Evolutionary conservation across 2,113 vertebrate species (phyloP), one percentile per base, ranked within the genome.

Genomic region (Leiothrix lutea): DNA sequence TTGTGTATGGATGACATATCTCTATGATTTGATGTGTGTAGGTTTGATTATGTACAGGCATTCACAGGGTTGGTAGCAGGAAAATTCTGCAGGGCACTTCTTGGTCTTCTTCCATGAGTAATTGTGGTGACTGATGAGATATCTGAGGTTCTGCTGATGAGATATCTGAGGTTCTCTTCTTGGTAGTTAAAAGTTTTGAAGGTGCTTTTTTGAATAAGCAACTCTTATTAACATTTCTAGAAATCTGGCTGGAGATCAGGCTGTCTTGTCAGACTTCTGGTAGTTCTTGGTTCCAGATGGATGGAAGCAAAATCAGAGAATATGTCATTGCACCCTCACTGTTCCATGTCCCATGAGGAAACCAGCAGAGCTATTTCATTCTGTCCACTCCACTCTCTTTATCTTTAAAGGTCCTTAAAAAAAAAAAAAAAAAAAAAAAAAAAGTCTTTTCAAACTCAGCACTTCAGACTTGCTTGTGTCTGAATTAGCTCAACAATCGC

Each of bases 231-330:
- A 96, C 94, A 96, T 96, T 96, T 96, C 94, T 97, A 95, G 95
- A 96, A 96, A 96, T 96, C 96, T 98, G 97, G 92, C 97, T 96
- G 90, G 96, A 97, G 97, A 98, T 88, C 94, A 91, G 92, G 90
- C 86, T 97, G 97, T 95, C 97, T 98, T 98, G 97, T 98, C 97
- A 98, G 97, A 92, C 97, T 97, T 98, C 96, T 98, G 97, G 94
- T 97, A 94, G 95, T 90, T 97, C 96, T 97, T 91, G 88, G 72
- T 95, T 97, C 95, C 95, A 97, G 94, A 92, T 94, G 95, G 96
- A 96, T 97, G 95, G 97, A 97, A 95, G 93, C 54, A 97, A 94
- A 93, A 94, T 96, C 94, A 92, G 95, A 97, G 95, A 96, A 94
- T 94, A 93, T 88, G 77, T 77, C 92, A 95, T 92, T 97, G 74